A percentile compares a stretch with the other conserved stretches of the same genome.
phyloP scores from a whole-genome alignment of 2,113 vertebrate genomes.

The Cinclus cinclus region DNA sequence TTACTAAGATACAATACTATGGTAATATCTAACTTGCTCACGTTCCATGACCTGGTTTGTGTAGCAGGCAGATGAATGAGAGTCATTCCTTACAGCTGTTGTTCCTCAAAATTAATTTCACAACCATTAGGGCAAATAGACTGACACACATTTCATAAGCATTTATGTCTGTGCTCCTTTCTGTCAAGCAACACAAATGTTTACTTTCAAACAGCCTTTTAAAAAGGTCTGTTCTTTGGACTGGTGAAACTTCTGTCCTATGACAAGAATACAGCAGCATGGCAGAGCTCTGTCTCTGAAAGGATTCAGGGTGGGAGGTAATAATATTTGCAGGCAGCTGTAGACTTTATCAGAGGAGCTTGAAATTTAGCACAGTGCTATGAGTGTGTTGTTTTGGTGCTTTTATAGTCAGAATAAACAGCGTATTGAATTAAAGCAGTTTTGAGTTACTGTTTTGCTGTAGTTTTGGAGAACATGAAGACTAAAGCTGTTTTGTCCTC shows the following conservation, averaged over 20 bases:
- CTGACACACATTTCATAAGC: background rate
- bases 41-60: background rate
- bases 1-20: background rate
- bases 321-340: background rate
- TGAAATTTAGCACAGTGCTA: background rate
- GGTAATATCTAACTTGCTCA: background rate
- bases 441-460: background rate
- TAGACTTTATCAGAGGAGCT: background rate
- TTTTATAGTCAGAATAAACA: background rate
- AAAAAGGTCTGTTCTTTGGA: background rate
- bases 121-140: background rate
- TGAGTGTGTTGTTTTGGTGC: background rate
- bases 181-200: background rate
- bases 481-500: background rate
- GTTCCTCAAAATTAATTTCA: background rate
- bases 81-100: background rate
- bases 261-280: background rate
- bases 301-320: background rate
- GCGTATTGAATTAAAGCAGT: background rate
- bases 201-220: background rate
- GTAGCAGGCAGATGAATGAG: background rate
- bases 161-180: background rate
- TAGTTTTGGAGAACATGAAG: background rate
- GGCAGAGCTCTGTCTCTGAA: background rate
- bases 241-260: background rate